Conservation (phyloP, 2,797 vertebrate species). For the Falco columbarius region DNA sequence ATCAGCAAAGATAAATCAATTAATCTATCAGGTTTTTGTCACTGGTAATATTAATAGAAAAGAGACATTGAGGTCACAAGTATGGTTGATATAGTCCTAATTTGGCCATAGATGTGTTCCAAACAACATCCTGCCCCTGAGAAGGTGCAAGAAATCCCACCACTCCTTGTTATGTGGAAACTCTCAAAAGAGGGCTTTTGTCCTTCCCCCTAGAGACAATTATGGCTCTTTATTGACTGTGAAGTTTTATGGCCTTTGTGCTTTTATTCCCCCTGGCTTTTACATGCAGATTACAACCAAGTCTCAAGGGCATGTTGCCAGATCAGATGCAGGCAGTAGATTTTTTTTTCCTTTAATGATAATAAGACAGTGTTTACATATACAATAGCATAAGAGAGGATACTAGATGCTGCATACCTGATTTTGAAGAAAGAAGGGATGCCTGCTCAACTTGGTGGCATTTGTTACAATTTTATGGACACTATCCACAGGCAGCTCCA, state of each 20-base stretch:
- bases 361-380: background rate
- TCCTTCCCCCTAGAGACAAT: background rate
- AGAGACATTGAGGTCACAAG: background rate
- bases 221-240: background rate
- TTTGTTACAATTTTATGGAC: background rate
- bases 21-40: background rate
- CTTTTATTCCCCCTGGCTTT: background rate
- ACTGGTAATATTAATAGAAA: background rate
- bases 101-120: background rate
- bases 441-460: background rate
- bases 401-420: background rate
- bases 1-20: conserved; percentile 4
- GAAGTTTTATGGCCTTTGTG: background rate
- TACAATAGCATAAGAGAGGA: background rate
- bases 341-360: background rate
- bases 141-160: background rate
- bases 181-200: background rate
- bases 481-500: background rate
- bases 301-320: background rate
- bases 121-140: background rate
- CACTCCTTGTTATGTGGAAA: background rate
- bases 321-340: background rate
- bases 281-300: background rate
- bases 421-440: background rate
- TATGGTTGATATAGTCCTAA: background rate